Percentiles rank a stretch among this genome's conserved stretches.
Conservation (phyloP, 2,113 vertebrate species). For the Zosterops borbonicus region DNA sequence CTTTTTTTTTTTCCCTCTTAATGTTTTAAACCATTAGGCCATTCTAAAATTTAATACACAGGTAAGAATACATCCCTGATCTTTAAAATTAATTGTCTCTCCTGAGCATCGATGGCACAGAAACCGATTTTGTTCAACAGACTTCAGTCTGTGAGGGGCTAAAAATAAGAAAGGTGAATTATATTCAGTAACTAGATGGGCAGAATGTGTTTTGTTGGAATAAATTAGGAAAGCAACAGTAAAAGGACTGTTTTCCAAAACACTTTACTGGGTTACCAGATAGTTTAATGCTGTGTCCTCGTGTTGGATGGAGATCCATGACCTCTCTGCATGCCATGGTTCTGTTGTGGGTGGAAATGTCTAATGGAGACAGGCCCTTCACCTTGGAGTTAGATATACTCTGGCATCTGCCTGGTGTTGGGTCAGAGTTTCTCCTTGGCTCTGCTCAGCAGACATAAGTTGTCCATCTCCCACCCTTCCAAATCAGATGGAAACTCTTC, state of each 20-base stretch:
- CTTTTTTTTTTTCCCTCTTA: too few relatives aligned
- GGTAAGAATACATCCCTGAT: neutral
- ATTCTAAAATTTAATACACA: neutral
- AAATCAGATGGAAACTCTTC: neutral
- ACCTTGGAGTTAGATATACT: neutral
- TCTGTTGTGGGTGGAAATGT: neutral
- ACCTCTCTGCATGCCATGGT: neutral
- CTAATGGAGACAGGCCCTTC: neutral
- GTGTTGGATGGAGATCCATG: neutral
- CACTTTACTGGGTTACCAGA: neutral
- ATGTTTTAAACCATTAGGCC: neutral
- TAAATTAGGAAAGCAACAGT: neutral
- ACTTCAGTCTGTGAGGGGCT: neutral
- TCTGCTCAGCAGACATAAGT: neutral
- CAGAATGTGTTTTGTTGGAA: neutral
- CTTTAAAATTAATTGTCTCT: neutral
- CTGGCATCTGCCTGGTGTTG: neutral
- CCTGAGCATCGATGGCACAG: conserved; percentile 11
- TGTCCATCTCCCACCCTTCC: neutral
- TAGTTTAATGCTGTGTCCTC: neutral
- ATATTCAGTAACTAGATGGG: neutral
- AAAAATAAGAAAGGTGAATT: neutral
- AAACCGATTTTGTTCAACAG: neutral
- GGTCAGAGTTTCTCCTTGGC: neutral
- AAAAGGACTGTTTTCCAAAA: neutral